Percentiles rank a stretch among this genome's conserved stretches.
These are phyloP conservation scores for Tachina fera DNA, from an alignment of 2,888 invertebrate species.

Conservation along the genomic window DNA sequence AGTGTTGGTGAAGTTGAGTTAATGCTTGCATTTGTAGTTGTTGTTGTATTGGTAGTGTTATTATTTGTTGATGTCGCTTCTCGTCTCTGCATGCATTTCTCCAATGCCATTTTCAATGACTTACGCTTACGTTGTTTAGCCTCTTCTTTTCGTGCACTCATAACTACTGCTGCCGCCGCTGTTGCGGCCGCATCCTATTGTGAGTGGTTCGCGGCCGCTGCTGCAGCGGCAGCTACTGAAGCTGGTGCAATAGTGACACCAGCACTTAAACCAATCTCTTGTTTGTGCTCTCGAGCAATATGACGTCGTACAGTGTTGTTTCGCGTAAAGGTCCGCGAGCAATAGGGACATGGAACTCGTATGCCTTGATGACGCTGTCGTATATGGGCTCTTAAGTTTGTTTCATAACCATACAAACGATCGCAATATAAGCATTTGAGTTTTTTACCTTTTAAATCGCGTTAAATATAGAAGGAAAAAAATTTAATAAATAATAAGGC, in stretches of 20 bases:
- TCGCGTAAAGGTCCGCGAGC: slow-evolving; percentile 94
- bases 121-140: slow-evolving; percentile 81
- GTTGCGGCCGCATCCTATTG: slow-evolving; percentile 83
- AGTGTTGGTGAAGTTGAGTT: slow-evolving; percentile 47
- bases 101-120: slow-evolving; percentile 81
- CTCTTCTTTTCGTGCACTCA: slow-evolving; percentile 80
- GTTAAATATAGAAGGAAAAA: slow-evolving; percentile 10
- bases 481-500: slow-evolving; percentile 26
- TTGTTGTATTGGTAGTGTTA: slow-evolving; percentile 36
- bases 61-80: slow-evolving; percentile 76
- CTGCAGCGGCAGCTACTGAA: slow-evolving; percentile 79
- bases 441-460: slow-evolving; percentile 88
- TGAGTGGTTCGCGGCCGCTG: slow-evolving; percentile 82
- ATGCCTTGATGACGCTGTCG: slow-evolving; percentile 96
- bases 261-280: slow-evolving; percentile 82
- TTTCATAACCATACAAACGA: slow-evolving; percentile 95
- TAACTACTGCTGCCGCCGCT: slow-evolving; percentile 82
- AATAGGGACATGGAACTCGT: slow-evolving; percentile 95
- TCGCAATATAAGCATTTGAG: slow-evolving; percentile 96
- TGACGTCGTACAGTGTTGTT: slow-evolving; percentile 96
- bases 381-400: slow-evolving; percentile 95
- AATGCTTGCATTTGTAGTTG: slow-evolving; percentile 31
- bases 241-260: slow-evolving; percentile 77
- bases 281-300: slow-evolving; percentile 95
- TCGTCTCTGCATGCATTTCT: slow-evolving; percentile 81